Conservation (phyloP, 2,888 invertebrate genomes). For the Idaea biselata region DNA sequence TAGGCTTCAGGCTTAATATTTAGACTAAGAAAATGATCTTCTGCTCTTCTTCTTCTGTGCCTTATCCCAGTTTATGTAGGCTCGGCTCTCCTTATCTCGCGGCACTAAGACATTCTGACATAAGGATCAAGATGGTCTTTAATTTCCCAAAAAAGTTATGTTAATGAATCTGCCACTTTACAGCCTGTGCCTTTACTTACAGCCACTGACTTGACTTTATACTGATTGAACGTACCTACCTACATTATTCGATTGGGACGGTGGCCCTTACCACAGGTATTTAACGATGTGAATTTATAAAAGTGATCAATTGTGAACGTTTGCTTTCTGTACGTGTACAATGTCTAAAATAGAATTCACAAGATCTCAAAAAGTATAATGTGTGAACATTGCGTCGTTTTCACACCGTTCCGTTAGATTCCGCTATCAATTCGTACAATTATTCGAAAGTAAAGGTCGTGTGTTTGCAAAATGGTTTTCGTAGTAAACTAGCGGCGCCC, state of each 20-base stretch:
- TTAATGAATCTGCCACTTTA: too few species aligned
- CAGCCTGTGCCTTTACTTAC: too few species aligned
- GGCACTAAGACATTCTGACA: too few species aligned
- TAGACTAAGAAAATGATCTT: too few species aligned
- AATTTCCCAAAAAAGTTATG: too few species aligned
- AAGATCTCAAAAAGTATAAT: background rate
- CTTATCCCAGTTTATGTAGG: too few species aligned
- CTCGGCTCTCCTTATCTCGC: too few species aligned
- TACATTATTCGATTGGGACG: background rate
- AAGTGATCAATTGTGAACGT: background rate
- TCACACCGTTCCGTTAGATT: background rate
- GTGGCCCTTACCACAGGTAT: background rate
- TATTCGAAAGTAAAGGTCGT: constrained; percentile 26
- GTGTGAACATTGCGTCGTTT: background rate
- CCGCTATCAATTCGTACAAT: background rate
- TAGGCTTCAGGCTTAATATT: too few species aligned
- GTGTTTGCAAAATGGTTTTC: background rate
- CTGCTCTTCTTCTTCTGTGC: too few species aligned
- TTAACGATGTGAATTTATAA: background rate
- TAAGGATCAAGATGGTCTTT: too few species aligned
- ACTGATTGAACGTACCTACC: too few species aligned
- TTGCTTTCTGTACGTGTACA: background rate
- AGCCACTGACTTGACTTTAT: too few species aligned
- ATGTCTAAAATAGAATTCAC: background rate
- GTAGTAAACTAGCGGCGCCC: background rate